A percentile compares a stretch with the other conserved stretches of the same genome.
Conservation (phyloP, 2,113 vertebrate genomes). For the Cichladusa arquata region DNA sequence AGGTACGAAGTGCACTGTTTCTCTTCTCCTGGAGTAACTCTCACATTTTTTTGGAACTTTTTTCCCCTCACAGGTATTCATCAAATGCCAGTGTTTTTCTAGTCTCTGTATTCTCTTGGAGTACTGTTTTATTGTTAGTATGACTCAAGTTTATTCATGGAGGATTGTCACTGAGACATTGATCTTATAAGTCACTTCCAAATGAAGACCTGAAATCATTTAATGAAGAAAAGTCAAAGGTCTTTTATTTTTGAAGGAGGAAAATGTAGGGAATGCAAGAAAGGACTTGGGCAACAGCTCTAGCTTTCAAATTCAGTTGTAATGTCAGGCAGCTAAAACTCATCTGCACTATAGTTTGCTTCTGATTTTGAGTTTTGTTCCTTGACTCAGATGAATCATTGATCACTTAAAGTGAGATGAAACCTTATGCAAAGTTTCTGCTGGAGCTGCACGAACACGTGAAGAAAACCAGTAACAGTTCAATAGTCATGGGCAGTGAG, state of each 20-base stretch:
- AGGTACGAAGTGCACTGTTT: neutral
- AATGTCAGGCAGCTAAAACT: neutral
- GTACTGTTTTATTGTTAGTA: neutral
- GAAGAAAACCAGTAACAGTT: neutral
- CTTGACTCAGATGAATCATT: neutral
- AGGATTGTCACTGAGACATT: neutral
- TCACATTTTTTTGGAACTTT: neutral
- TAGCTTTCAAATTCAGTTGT: neutral
- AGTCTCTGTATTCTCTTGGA: neutral
- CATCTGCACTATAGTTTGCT: neutral
- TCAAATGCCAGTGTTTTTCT: neutral
- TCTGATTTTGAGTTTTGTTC: neutral
- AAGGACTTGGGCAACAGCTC: neutral
- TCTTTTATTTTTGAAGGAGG: neutral
- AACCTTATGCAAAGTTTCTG: neutral
- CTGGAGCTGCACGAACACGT: rapidly evolving
- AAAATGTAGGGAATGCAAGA: neutral
- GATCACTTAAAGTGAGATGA: neutral
- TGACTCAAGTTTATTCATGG: neutral
- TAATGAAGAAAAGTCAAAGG: neutral
- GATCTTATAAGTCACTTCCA: neutral
- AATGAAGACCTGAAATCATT: neutral
- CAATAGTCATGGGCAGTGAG: neutral
- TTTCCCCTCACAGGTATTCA: neutral
- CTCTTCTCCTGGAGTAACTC: neutral